Evolutionary conservation across 2,113 vertebrate genomes (phyloP), one percentile per base, ranked within the genome.

Genomic region (Bubo scandiacus): DNA sequence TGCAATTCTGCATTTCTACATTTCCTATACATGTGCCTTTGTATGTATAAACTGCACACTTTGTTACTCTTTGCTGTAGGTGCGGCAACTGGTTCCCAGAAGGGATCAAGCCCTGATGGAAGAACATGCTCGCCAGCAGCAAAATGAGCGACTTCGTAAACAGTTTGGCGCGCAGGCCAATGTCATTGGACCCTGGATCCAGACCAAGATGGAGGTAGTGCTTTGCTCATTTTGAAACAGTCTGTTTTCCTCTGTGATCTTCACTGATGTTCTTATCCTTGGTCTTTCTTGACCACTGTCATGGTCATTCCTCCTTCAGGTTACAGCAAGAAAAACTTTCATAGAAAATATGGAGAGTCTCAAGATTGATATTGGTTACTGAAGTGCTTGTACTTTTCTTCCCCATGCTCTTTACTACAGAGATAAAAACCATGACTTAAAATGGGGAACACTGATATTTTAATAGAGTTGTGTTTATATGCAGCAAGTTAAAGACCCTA

Each of bases 101-200:
- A 98, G 99, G 72, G 99, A 99, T 97, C 99, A 99, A 92, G 99
- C 99, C 34, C 98, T 99, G 94, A 99, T 99, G 14, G 99, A 99
- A 87, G 99, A 99, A 82, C 99, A 99, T 12, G 98, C 99, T 72
- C 99, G 99, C 43, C 99, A 99, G 96, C 99, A 99, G 97, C 99
- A 99, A 94, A 99, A 99, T 5, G 99, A 99, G 90, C 98, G 98
- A 12, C 98, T 99, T 94, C 99, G 99, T 82, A 98, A 99, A 91
- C 99, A 99, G 97, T 99, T 99, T n/a, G 99, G 98, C 49, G 99
- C 98, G 86, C 99, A 99, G 97, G 99, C 99, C 96, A 99, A 99
- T 12, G 98, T 99, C 92, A 99, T 99, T 10, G 99, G 99, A 43
- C 99, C 99, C 88, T 99, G 99, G 99, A 99, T 99, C 97, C 99